Base-by-base conservation (phyloP, 2,888 invertebrate genomes). In the Fragum sueziense region DNA sequence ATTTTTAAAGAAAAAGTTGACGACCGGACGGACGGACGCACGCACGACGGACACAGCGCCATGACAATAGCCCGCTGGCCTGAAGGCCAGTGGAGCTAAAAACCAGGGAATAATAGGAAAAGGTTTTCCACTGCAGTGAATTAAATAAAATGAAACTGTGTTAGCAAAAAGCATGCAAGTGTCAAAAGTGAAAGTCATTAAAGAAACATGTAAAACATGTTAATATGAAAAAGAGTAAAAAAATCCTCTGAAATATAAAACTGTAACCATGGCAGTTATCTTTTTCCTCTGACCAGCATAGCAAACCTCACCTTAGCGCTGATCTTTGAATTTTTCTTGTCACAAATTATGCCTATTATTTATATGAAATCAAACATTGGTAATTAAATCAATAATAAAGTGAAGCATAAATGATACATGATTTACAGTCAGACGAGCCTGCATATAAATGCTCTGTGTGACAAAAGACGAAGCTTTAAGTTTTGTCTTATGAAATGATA, bases 211-310 rank as follows among this genome's bases (percentile, higher is more conserved):
- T 47, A 47, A 47, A 47, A 14, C 17, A 47, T 20, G 17, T 47
- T 11, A 25, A 57, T 14, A 11, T 57, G 25, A 27, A 11, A 57
- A 57, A 62, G 25, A n/a, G n/a, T 22, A 25, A 62, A 61, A 2
- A 1, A 20, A 14, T n/a, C 34, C 62, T 34, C 62, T 33, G 62
- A 33, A 62, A 62, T 20, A 34, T 33, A 62, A 31, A 62, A 33
- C 62, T 62, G 62, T 41, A 65, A 65, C 65, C 41, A 41, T 22
- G 41, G 22, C 33, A 65, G 22, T 22, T n/a, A n/a, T n/a, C n/a
- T 34, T 41, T 62, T 22, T 41, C 65, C 65, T n/a, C n/a, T 34
- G 33, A 6, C 65, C 41, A 25, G 37, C 37, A 65, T 41, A 37
- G 25, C 41, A 25, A n/a, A 41, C 25, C 65, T 65, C 41, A 65